Conservation (phyloP, 2,888 invertebrate species). For the Temnothorax unifasciatus region DNA sequence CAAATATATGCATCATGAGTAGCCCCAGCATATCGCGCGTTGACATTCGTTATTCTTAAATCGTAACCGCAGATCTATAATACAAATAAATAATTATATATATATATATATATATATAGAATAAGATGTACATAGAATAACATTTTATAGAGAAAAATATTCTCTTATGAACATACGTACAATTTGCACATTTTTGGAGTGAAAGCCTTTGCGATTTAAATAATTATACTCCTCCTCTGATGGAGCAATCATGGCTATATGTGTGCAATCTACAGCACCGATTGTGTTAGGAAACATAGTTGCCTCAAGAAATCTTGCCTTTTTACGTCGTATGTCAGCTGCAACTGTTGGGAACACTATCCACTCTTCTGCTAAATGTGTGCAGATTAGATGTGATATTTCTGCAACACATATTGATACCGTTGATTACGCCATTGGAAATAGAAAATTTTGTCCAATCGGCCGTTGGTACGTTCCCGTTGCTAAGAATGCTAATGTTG, state of each 20-base stretch:
- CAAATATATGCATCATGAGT: neutral
- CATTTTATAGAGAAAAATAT: neutral
- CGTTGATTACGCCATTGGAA: neutral
- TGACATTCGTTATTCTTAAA: neutral
- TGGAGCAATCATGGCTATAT: neutral
- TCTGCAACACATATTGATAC: neutral
- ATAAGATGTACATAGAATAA: neutral
- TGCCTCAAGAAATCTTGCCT: neutral
- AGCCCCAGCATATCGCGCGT: neutral
- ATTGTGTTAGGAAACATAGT: neutral
- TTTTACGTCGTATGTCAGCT: neutral
- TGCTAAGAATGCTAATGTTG: neutral
- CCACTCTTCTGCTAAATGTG: neutral
- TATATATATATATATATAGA: neutral
- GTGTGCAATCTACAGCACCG: neutral
- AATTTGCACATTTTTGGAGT: neutral
- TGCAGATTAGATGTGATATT: neutral
- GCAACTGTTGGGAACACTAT: neutral
- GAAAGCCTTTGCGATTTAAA: neutral
- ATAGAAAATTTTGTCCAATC: neutral
- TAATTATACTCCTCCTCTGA: neutral
- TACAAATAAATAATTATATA: neutral
- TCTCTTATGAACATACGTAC: neutral
- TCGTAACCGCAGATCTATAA: neutral
- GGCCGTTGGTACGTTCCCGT: neutral